Percentiles rank a stretch among this genome's conserved stretches.
Conservation (phyloP, 2,888 invertebrate genomes). For the Hirtodrosophila histrioides region DNA sequence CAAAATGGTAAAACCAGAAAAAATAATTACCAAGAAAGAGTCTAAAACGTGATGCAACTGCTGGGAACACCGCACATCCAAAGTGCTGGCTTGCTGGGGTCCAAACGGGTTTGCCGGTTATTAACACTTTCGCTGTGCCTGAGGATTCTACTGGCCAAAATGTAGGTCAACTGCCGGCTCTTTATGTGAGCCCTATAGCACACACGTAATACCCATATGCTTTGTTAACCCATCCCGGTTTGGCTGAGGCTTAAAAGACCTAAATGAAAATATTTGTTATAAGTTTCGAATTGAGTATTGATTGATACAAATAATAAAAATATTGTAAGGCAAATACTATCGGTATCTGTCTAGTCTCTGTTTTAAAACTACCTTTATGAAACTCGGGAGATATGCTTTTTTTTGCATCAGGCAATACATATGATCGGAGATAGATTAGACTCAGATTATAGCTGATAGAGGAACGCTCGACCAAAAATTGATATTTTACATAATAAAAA, state of each 20-base stretch:
- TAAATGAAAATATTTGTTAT: not conserved
- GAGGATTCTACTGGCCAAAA: conserved; percentile 62
- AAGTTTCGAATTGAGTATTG: not conserved
- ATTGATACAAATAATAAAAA: too few species aligned
- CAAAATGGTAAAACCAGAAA: conserved; percentile 49
- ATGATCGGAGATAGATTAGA: too few species aligned
- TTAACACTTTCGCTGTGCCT: conserved; percentile 75
- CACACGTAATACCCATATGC: conserved; percentile 29
- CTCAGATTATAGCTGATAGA: too few species aligned
- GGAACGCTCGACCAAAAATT: too few species aligned
- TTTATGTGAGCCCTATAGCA: conserved; percentile 24
- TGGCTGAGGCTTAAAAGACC: not conserved
- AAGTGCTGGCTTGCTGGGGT: conserved; percentile 21
- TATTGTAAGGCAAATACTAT: too few species aligned
- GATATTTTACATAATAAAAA: too few species aligned
- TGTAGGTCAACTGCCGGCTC: conserved; percentile 64
- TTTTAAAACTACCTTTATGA: too few species aligned
- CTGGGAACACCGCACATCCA: conserved; percentile 20
- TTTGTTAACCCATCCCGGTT: conserved; percentile 41
- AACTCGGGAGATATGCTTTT: too few species aligned
- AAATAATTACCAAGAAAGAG: conserved; percentile 54
- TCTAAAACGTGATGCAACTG: conserved; percentile 72
- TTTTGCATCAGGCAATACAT: too few species aligned
- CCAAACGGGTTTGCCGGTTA: conserved; percentile 70
- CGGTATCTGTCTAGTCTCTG: too few species aligned